Evolutionary conservation across 2,888 invertebrate species (phyloP), one percentile per base, ranked within the genome.

Genomic region (Ormyrus rosae): DNA sequence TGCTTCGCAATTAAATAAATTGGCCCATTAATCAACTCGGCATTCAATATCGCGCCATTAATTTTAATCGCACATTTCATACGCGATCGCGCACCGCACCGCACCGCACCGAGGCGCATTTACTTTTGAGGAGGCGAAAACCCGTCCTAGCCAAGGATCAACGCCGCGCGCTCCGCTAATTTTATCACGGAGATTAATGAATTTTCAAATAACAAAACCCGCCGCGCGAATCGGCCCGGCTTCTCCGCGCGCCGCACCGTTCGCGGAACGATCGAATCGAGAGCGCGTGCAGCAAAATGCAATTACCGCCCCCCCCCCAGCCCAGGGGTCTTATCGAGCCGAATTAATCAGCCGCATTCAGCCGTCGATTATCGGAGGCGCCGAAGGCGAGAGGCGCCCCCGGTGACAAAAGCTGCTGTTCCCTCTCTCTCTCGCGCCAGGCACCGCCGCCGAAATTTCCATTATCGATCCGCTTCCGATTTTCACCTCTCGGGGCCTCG

Each of bases 1-100:
- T 19, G 73, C 69, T n/a, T 68, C 10, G 81, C 77, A 74, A 78
- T 81, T 75, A 63, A 71, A 78, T 75, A 67, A 81, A 81, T 78
- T n/a, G 74, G 1, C 9, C 58, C 34, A 81, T 81, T 74, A 78
- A 81, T 81, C 75, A 75, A 75, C 34, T n/a, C 34, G 34, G 60
- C 78, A 75, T 73, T 81, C 78, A 65, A 81, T 81, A 75, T 78
- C 75, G 61, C 13, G 77, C 68, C 50, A 70, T 75, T 69, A 60
- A 61, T 81, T 73, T 78, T 61, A 70, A 73, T 81, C 64, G 64
- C 63, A 56, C 72, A 67, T 60, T 67, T 71, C 65, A n/a, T 19
- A n/a, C n/a, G 34, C 51, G 63, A 48, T 45, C 53, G 13, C 51
- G 13, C 7, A 13, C 13, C 51, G 61, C 19, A 8, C 50, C 9